A percentile compares a stretch with the other conserved stretches of the same genome.
phyloP scores from a whole-genome alignment of 2,113 vertebrate species.

The Laticauda laticaudata region DNA sequence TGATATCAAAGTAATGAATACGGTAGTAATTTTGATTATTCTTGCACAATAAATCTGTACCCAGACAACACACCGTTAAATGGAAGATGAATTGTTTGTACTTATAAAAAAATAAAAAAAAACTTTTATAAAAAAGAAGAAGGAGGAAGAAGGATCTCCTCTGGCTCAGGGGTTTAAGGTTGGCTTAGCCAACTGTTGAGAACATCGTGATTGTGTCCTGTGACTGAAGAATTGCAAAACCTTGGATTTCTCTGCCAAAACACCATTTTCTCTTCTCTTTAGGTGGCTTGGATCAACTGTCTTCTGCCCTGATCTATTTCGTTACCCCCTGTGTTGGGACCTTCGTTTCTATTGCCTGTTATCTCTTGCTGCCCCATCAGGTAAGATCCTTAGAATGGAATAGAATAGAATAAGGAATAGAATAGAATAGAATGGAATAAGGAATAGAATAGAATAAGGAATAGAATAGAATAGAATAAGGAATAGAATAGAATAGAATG shows the following conservation, averaged over 20 bases:
- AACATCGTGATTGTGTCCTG: background rate
- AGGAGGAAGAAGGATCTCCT: background rate
- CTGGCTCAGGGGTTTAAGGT: background rate
- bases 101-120: no score
- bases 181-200: background rate
- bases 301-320: conserved; percentile 84
- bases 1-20: no score
- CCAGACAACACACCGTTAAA: no score
- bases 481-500: no score
- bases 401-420: no score
- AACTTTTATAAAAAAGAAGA: no score
- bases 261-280: background rate
- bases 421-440: no score
- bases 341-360: conserved; percentile 77
- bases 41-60: no score
- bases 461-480: no score
- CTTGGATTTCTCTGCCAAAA: background rate
- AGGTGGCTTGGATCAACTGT: conserved; percentile 72
- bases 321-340: conserved; percentile 84
- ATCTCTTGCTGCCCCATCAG: conserved; percentile 78
- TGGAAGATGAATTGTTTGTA: no score
- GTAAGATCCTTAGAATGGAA: conserved; percentile 50
- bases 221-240: background rate
- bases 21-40: no score
- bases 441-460: no score